Base-by-base conservation (phyloP, 2,113 vertebrate genomes). In the Athene noctua region DNA sequence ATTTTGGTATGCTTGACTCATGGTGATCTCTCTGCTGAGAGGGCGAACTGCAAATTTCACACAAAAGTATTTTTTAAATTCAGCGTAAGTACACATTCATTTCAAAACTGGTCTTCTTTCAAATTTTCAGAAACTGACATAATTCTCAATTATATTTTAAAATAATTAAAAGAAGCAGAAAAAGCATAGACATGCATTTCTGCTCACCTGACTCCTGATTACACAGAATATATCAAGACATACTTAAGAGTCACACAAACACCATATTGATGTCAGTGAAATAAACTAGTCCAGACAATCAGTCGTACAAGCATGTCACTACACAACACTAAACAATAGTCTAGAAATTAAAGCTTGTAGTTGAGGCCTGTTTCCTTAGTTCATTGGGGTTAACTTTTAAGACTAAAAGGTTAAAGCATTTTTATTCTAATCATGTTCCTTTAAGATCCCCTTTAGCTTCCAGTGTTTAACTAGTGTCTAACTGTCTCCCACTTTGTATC, bases 1-100 rank as follows among this genome's bases (percentile, higher is more conserved):
- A 94, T 99, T 99, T 98, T 99, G 99, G 96, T 99, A 99, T 0
- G 99, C 99, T 94, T 99, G 99, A 97, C 99, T 99, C 99, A 99
- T 99, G 52, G 99, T 99, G 94, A 99, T 99, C 97, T 99, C 99
- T 97, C 99, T 99, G 96, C 98, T 99, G 78, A 99, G 98, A 89
- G 99, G 99, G 12, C 99, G 99, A 97, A 99, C 99, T 99, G 97
- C 71, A 95, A 94, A 90, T 96, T 88, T 63, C 46, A 95, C 36
- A 90, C 19, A 90, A 84, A 78, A 87, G 86, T 29, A 16, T 8
- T 7, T 40, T 44, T 49, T 52, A 1, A 54, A 40, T 52, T 81
- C 66, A 71, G 27, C 3, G 0, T 30, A 68, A 71, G 23, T 59
- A 93, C 66, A 34, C 5, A 93, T 26, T 44, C 25, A 66, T 68